Evolutionary conservation across 2,888 invertebrate genomes (phyloP).

Genomic region (Pharmacophagus antenor): DNA sequence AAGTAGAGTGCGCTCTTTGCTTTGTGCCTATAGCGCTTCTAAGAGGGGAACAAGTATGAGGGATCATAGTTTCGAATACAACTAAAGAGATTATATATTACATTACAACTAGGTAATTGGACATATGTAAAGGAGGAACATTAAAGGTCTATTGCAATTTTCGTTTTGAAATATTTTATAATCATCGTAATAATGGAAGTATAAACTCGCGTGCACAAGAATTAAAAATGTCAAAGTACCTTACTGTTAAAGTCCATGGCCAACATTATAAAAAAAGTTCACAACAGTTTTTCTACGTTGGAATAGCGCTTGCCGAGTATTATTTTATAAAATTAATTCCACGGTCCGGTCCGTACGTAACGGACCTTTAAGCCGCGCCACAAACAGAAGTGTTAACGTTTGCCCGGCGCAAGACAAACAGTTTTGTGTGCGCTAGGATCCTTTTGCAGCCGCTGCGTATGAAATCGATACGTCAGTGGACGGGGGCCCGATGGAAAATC

Average conservation of each 20-base stretch:
- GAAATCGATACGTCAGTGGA: constrained; percentile 43
- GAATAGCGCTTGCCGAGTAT: constrained; percentile 15
- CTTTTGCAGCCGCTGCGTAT: constrained; percentile 42
- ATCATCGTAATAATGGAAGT: background rate
- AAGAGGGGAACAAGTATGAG: constrained; percentile 11
- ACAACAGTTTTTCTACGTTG: constrained; percentile 21
- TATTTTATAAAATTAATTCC: constrained; percentile 14
- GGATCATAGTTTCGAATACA: constrained; percentile 18
- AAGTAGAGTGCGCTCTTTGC: constrained; percentile 9
- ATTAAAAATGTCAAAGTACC: constrained; percentile 14
- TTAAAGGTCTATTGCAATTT: background rate
- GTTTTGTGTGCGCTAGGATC: constrained; percentile 31
- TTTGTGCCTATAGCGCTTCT: constrained; percentile 16
- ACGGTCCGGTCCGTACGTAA: constrained; percentile 6
- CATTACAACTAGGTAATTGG: too few relatives aligned
- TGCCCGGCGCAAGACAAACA: constrained; percentile 43
- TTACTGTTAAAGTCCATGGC: constrained; percentile 15
- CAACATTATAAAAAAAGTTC: constrained; percentile 19
- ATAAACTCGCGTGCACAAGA: background rate
- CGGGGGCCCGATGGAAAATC: constrained; percentile 19
- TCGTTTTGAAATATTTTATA: constrained; percentile 1
- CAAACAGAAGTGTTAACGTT: constrained; percentile 57
- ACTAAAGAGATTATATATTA: constrained; percentile 7
- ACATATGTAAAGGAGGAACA: constrained; percentile 1
- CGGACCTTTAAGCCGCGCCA: constrained; percentile 33